These are phyloP conservation scores for Spilogale gracilis DNA, from an alignment of 2,113 vertebrate genomes.

Conservation along the genomic window DNA sequence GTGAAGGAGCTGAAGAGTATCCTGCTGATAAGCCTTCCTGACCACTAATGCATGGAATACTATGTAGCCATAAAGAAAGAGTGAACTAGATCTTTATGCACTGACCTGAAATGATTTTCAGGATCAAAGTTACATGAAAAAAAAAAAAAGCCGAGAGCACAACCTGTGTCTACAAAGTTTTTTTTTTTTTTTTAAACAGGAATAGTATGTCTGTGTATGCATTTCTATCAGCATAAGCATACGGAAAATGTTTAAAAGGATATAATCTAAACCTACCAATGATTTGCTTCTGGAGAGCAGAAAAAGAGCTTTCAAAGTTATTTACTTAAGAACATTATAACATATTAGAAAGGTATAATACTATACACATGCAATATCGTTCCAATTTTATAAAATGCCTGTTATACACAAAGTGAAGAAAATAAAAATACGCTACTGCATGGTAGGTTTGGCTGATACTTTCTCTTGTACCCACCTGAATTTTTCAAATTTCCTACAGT, in stretches of 20 bases:
- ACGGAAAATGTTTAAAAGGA: not conserved
- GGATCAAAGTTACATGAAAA: not conserved
- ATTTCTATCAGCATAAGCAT: not conserved
- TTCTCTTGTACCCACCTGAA: not conserved
- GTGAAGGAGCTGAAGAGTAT: not conserved
- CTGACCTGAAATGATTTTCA: not conserved
- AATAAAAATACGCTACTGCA: not conserved
- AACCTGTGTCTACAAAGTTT: not conserved
- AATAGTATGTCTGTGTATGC: not conserved
- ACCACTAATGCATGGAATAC: not conserved
- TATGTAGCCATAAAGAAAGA: not conserved
- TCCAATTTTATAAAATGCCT: not conserved
- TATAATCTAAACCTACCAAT: not conserved
- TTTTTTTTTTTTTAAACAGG: not conserved
- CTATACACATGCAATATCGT: not conserved
- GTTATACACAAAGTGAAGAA: not conserved
- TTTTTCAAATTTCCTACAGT: not conserved
- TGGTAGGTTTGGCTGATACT: not conserved
- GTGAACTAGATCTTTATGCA: fast-evolving
- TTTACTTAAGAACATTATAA: not conserved
- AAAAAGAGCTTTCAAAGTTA: not conserved
- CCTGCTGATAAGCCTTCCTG: not conserved
- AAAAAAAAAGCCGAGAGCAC: not conserved
- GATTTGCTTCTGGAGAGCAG: not conserved
- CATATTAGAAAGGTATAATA: not conserved